A percentile compares a stretch with the other conserved stretches of the same genome.
Conservation (phyloP, 2,113 vertebrate genomes). For the Clarias magur region DNA sequence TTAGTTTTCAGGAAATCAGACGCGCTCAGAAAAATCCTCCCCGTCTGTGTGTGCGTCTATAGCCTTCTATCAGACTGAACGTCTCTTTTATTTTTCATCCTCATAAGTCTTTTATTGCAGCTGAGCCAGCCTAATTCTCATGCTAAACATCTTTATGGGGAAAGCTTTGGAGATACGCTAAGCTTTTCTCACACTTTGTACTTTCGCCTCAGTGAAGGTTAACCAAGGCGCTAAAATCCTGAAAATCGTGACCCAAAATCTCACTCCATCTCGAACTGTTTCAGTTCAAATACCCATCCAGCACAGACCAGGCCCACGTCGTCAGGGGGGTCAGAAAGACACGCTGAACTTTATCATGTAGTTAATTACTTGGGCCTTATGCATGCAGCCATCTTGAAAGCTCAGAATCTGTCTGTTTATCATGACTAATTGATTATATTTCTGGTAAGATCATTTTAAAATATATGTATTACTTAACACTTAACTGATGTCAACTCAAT, state of each 20-base stretch:
- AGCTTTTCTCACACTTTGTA: conserved; percentile 15
- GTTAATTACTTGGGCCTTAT: background rate
- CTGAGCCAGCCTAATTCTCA: conserved; percentile 1
- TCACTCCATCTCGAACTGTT: background rate
- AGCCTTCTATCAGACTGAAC: background rate
- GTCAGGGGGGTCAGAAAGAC: background rate
- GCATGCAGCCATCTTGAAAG: background rate
- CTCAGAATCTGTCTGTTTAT: background rate
- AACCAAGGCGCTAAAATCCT: background rate
- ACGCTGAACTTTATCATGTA: background rate
- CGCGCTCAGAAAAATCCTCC: background rate
- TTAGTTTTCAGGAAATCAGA: conserved; percentile 4
- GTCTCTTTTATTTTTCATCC: background rate
- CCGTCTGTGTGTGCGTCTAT: background rate
- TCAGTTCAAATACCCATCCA: background rate
- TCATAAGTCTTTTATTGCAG: background rate
- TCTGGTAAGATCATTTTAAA: background rate
- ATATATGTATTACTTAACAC: background rate
- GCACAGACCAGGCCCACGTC: background rate
- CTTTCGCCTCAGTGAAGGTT: background rate
- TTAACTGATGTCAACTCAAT: background rate
- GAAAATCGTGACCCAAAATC: background rate
- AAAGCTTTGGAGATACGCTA: background rate
- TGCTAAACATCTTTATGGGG: background rate
- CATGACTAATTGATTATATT: background rate